Evolutionary conservation across 2,113 vertebrate genomes (phyloP).

Genomic region (Galbula dea): DNA sequence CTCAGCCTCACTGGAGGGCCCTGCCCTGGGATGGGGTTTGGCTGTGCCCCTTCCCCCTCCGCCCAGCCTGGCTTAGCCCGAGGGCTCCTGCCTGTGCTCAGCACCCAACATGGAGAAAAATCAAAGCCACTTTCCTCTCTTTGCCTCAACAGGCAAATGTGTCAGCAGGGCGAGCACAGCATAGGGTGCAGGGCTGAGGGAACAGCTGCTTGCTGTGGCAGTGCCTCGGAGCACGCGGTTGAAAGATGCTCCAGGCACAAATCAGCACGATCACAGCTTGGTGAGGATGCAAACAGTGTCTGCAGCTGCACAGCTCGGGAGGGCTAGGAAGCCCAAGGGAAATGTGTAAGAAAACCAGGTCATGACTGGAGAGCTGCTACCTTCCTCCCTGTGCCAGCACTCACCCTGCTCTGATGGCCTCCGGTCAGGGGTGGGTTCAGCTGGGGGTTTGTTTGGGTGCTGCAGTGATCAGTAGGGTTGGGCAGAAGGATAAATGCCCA

Average conservation of each 20-base stretch:
- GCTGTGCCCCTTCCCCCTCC: background rate
- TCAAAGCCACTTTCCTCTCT: no score
- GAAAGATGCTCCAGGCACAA: background rate
- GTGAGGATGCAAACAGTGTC: background rate
- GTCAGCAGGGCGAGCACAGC: no score
- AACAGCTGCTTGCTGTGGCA: background rate
- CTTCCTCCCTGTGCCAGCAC: background rate
- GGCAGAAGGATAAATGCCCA: background rate
- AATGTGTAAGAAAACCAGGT: background rate
- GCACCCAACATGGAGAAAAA: background rate
- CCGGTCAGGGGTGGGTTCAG: accelerated
- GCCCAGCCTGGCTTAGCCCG: background rate
- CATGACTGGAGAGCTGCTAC: background rate
- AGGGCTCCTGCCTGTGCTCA: accelerated
- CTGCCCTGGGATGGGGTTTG: background rate
- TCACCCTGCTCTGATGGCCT: background rate
- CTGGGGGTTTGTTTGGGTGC: background rate
- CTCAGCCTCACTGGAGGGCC: background rate
- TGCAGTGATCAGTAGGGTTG: background rate
- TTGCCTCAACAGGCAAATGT: background rate
- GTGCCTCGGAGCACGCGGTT: accelerated
- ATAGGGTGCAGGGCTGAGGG: background rate
- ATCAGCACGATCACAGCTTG: background rate
- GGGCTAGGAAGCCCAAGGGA: background rate
- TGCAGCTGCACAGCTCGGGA: background rate